Conservation (phyloP, 1,140 invertebrate species). For the Dendrolimus punctatus region DNA sequence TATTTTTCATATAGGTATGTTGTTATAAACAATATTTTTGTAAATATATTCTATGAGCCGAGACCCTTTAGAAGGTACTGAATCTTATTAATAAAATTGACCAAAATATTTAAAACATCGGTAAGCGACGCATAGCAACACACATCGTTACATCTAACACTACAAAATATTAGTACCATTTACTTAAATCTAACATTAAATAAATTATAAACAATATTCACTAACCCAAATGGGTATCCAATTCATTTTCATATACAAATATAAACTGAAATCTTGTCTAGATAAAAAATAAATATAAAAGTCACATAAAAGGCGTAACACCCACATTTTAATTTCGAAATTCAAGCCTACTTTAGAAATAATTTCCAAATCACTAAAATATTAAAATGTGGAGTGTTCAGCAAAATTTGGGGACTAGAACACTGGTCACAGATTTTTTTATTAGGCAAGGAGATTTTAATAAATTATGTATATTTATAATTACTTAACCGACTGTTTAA, state of each 20-base stretch:
- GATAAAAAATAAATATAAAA: conserved; percentile 22
- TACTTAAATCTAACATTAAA: conserved; percentile 21
- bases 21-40: too few species aligned
- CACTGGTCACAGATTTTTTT: conserved; percentile 48
- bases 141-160: conserved; percentile 16
- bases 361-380: background rate
- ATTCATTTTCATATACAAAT: conserved; percentile 22
- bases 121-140: conserved; percentile 11
- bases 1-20: too few species aligned
- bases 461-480: conserved; percentile 13
- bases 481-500: conserved; percentile 12
- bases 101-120: conserved; percentile 5
- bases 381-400: conserved; percentile 22
- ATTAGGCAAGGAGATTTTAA: conserved; percentile 49
- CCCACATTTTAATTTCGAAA: too few species aligned
- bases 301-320: conserved; percentile 2
- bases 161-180: conserved; percentile 31
- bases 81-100: conserved; percentile 13
- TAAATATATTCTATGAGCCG: too few species aligned
- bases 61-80: conserved; percentile 6
- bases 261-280: conserved; percentile 21
- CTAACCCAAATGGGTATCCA: conserved; percentile 16
- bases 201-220: conserved; percentile 23
- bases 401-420: conserved; percentile 47
- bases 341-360: too few species aligned